phyloP scores from a whole-genome alignment of 1,140 invertebrate genomes.

The Drosophila setifemur region DNA sequence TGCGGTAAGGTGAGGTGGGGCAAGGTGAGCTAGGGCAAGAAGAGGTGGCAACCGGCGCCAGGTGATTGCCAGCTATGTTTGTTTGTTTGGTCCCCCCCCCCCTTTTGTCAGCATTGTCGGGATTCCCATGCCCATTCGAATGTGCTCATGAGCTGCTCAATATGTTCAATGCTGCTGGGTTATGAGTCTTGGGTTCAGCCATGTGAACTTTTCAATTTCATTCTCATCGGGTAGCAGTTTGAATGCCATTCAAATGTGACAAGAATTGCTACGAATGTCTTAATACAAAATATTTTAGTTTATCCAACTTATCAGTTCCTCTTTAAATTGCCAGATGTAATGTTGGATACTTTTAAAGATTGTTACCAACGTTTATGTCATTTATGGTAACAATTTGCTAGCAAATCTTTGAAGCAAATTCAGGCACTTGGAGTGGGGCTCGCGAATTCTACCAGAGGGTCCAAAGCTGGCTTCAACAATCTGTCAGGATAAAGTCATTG shows the following conservation, averaged over 20 bases:
- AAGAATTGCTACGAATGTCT: background rate
- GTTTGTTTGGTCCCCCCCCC: background rate
- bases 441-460: background rate
- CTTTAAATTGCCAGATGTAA: background rate
- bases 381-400: slow-evolving; percentile 23
- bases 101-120: slow-evolving; percentile 17
- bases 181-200: slow-evolving; percentile 22
- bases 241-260: background rate
- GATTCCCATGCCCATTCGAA: slow-evolving; percentile 22
- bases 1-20: no score
- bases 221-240: background rate
- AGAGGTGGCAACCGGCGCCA: slow-evolving; percentile 46
- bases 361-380: slow-evolving; percentile 26
- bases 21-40: no score
- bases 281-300: background rate
- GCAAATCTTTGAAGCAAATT: slow-evolving; percentile 17
- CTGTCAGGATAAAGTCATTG: slow-evolving; percentile 78
- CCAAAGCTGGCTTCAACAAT: slow-evolving; percentile 55
- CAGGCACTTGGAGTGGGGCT: slow-evolving; percentile 6
- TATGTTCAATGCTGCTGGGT: slow-evolving; percentile 30
- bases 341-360: slow-evolving; percentile 10
- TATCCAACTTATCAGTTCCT: no score
- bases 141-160: slow-evolving; percentile 39
- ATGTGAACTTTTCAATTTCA: slow-evolving; percentile 25
- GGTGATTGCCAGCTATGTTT: slow-evolving; percentile 71